These are phyloP conservation scores for Chrysolina americana DNA, from an alignment of 2,888 invertebrate species.

Conservation along the genomic window DNA sequence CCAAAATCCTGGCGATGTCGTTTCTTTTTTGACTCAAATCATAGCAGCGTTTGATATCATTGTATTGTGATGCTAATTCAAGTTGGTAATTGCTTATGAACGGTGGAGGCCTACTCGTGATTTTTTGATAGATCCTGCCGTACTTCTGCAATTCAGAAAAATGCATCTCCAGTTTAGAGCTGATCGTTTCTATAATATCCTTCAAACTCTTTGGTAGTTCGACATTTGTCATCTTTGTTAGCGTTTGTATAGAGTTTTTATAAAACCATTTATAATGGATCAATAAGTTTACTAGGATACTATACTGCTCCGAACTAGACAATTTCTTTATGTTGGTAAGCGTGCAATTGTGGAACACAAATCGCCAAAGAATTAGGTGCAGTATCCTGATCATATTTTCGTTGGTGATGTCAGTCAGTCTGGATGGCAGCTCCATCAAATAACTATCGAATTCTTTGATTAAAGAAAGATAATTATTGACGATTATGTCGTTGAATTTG, in stretches of 20 bases:
- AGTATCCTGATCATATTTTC: conserved; percentile 66
- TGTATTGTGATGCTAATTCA: conserved; percentile 50
- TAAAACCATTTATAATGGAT: conserved; percentile 83
- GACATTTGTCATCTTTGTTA: conserved; percentile 51
- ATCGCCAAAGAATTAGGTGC: conserved; percentile 68
- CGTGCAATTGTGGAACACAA: conserved; percentile 64
- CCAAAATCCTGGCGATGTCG: conserved; percentile 46
- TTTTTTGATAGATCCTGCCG: conserved; percentile 62
- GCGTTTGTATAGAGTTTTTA: conserved; percentile 73
- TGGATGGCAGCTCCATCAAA: conserved; percentile 64
- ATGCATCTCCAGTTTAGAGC: conserved; percentile 58
- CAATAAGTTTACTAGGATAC: conserved; percentile 75
- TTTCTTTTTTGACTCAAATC: conserved; percentile 55
- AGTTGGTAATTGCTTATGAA: conserved; percentile 59
- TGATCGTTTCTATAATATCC: conserved; percentile 57
- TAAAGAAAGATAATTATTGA: conserved; percentile 72
- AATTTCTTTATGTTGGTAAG: conserved; percentile 59
- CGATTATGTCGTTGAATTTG: conserved; percentile 72
- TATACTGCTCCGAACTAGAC: conserved; percentile 61
- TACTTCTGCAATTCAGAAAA: conserved; percentile 63
- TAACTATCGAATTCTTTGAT: conserved; percentile 70
- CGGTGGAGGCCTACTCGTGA: conserved; percentile 60
- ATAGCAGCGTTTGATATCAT: conserved; percentile 51
- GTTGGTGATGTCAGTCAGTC: conserved; percentile 64
- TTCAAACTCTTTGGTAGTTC: conserved; percentile 47